Evolutionary conservation across 2,113 vertebrate genomes (phyloP).

Genomic region (Centropristis striata): DNA sequence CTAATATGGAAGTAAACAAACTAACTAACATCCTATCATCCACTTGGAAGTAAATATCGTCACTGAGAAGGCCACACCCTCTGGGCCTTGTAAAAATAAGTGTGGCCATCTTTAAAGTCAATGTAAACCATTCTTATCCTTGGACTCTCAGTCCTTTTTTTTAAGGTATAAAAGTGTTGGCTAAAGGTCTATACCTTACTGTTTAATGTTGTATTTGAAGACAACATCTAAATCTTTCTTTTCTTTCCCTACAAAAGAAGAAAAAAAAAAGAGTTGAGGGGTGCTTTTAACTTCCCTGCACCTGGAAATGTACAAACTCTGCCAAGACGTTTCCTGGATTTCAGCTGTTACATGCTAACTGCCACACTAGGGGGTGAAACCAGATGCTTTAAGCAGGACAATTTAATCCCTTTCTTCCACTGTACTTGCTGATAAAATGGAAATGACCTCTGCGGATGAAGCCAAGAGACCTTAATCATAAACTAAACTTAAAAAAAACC

Average conservation of each 20-base stretch:
- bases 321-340: constrained; percentile 60
- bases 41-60: background rate
- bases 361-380: constrained; percentile 47
- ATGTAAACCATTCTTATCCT: background rate
- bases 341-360: constrained; percentile 38
- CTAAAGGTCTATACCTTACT: background rate
- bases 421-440: constrained; percentile 31
- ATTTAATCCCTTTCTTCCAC: constrained; percentile 39
- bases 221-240: constrained; percentile 33
- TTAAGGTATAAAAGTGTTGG: background rate
- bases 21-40: background rate
- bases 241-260: constrained; percentile 1
- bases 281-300: constrained; percentile 46
- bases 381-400: constrained; percentile 46
- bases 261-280: constrained; percentile 7
- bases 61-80: background rate
- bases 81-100: background rate
- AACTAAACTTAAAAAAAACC: constrained; percentile 19
- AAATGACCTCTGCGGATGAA: constrained; percentile 28
- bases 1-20: background rate
- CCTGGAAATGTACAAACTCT: constrained; percentile 49
- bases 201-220: constrained; percentile 33
- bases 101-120: background rate
- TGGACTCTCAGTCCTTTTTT: background rate
- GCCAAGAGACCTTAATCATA: constrained; percentile 11